Conservation (phyloP, 2,113 vertebrate genomes). For the Argyrosomus japonicus region DNA sequence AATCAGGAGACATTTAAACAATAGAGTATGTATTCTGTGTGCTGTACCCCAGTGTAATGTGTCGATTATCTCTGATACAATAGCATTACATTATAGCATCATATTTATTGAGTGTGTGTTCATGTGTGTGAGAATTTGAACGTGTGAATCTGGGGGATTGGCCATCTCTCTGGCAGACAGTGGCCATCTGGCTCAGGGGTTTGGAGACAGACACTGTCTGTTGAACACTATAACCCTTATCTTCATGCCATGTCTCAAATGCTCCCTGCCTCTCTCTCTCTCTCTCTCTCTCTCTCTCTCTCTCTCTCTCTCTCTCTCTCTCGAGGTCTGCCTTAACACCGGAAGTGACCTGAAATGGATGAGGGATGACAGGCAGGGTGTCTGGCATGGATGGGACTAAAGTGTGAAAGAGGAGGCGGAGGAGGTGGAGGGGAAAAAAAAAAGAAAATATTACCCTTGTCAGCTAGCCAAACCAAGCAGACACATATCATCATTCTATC, state of each 20-base stretch:
- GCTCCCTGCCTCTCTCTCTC: slow-evolving; percentile 54
- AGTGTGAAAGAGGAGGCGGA: neutral
- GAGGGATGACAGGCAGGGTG: slow-evolving; percentile 63
- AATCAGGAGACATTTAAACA: neutral
- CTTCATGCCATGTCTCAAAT: slow-evolving; percentile 64
- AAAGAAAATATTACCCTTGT: slow-evolving; percentile 35
- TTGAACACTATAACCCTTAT: slow-evolving; percentile 68
- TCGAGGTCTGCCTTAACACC: slow-evolving; percentile 51
- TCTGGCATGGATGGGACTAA: slow-evolving; percentile 49
- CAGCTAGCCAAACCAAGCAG: slow-evolving; percentile 52
- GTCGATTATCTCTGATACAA: neutral
- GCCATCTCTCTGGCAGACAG: slow-evolving; percentile 69
- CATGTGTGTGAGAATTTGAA: slow-evolving; percentile 35
- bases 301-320: slow-evolving; percentile 36
- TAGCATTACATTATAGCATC: neutral
- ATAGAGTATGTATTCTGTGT: neutral
- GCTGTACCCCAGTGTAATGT: neutral
- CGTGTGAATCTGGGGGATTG: slow-evolving; percentile 44
- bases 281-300: slow-evolving; percentile 45
- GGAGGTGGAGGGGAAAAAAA: slow-evolving; percentile 2
- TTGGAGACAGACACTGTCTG: slow-evolving; percentile 73
- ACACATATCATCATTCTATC: slow-evolving; percentile 61
- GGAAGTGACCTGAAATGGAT: slow-evolving; percentile 58
- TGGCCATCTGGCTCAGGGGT: slow-evolving; percentile 74
- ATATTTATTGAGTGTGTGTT: slow-evolving; percentile 12